Base-by-base conservation (phyloP, 2,888 invertebrate species). In the Bruchidius siliquastri region DNA sequence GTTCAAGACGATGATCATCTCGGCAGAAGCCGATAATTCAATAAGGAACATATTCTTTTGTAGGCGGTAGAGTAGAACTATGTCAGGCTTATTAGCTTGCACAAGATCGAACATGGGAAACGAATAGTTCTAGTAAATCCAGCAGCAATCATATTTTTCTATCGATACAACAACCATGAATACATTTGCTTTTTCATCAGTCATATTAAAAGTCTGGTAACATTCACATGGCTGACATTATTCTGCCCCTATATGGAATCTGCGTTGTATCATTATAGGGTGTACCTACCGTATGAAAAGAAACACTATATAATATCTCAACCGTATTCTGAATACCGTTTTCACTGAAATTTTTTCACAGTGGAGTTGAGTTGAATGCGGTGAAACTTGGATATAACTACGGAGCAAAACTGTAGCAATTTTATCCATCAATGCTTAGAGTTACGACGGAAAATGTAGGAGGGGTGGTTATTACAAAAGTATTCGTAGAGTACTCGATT, bases 331-430 rank as follows among this genome's bases (percentile, higher is more conserved):
- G 49, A 49, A 49, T 49, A 49, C 49, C 49, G 49, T 49, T 49
- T 49, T 13, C 68, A 68, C 73, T 71, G 30, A 67, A 67, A 22
- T 68, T 68, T 71, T 73, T 71, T 71, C 71, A 69, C 69, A 22
- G 66, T 49, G 73, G 67, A 71, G 21, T 71, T 68, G 70, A 73
- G 18, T 32, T 71, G 71, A 73, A 73, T 71, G 71, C 71, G 22
- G 69, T 13, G 13, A 73, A 70, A 72, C 68, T 22, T 26, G 26
- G 67, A 22, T 67, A 21, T 69, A 72, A 69, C 71, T 71, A 68
- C 71, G 69, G 68, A 76, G 75, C 76, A 78, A 79, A 79, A 78
- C 78, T 78, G 79, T 76, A 77, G 74, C 78, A 78, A 78, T 79
- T 79, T 79, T 79, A 79, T 73, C 74, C 76, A 72, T 73, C 76